These are phyloP conservation scores for Hydrolagus colliei DNA, from an alignment of 2,797 vertebrate genomes.

Conservation along the genomic window DNA sequence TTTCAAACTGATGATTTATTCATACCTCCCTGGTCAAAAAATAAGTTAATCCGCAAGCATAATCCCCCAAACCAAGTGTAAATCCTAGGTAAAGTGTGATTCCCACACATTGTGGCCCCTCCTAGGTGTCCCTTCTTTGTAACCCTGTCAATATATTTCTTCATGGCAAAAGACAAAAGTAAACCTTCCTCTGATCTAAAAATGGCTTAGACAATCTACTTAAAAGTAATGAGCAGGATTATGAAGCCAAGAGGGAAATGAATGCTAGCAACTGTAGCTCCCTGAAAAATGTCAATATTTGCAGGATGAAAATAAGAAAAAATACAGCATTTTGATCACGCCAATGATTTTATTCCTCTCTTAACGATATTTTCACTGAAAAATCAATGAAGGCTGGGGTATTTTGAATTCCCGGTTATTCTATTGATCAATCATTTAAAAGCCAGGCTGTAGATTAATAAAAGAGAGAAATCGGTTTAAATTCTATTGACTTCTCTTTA, in stretches of 20 bases:
- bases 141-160: not conserved
- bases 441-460: not conserved
- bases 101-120: not conserved
- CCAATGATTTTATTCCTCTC: not conserved
- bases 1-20: not conserved
- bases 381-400: not conserved
- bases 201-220: not conserved
- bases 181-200: not conserved
- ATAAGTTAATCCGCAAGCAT: not conserved
- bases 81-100: not conserved
- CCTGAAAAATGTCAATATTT: not conserved
- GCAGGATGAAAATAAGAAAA: no score
- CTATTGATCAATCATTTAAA: not conserved
- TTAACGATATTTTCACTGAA: not conserved
- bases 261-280: not conserved
- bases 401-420: not conserved
- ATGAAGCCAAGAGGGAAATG: not conserved
- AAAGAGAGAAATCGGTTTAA: not conserved
- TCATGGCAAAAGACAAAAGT: not conserved
- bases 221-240: constrained; percentile 11
- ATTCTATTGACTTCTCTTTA: not conserved
- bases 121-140: not conserved
- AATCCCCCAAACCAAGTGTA: not conserved
- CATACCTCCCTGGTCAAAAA: not conserved
- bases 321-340: not conserved